Conservation (phyloP, 2,888 invertebrate species). For the Drosophila paramelanica region DNA sequence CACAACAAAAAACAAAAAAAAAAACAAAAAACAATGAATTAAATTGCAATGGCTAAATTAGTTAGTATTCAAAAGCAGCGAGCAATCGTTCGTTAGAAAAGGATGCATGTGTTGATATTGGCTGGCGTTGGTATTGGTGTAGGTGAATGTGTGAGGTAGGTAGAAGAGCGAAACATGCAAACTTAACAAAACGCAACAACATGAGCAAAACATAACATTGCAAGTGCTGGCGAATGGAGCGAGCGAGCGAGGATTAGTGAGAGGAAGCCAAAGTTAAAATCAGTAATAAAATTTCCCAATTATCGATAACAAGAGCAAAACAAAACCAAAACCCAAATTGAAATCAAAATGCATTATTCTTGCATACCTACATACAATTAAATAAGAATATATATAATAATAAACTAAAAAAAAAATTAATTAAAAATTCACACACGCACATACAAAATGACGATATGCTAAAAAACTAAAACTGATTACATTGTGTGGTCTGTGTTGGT, state of each 20-base stretch:
- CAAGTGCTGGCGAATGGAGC: constrained; percentile 5
- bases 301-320: constrained; percentile 18
- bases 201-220: constrained; percentile 8
- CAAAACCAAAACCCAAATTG: constrained; percentile 40
- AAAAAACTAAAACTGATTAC: constrained; percentile 14
- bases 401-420: constrained; percentile 6
- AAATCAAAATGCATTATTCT: constrained; percentile 18
- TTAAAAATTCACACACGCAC: neutral
- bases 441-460: constrained; percentile 5
- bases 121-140: constrained; percentile 18
- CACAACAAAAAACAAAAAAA: neutral
- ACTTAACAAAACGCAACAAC: constrained; percentile 18
- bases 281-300: constrained; percentile 9
- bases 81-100: constrained; percentile 47
- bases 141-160: constrained; percentile 2
- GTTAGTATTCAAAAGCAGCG: constrained; percentile 48
- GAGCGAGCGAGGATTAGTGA: constrained; percentile 4
- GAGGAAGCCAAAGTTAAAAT: neutral
- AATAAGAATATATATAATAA: constrained; percentile 2
- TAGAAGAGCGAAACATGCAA: constrained; percentile 20
- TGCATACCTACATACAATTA: constrained; percentile 3
- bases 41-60: constrained; percentile 29
- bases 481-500: constrained; percentile 23
- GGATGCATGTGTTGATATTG: constrained; percentile 38
- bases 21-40: neutral